Evolutionary conservation across 64 coral and sea anemone genomes (phyloP), one percentile per base, ranked within the genome.

Genomic region (Stichodactyla mertensii): DNA sequence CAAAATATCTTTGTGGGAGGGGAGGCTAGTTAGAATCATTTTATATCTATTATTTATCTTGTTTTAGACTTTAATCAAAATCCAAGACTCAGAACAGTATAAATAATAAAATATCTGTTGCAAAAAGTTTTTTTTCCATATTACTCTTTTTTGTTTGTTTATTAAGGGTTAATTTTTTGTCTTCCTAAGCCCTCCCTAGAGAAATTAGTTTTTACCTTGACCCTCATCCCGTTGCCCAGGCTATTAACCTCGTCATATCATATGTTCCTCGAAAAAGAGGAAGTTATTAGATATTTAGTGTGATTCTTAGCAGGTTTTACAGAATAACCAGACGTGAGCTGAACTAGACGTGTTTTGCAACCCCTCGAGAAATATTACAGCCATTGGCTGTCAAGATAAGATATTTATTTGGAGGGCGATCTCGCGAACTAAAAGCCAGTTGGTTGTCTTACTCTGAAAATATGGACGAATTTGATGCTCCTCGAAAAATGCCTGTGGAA

Each of bases 401-500:
- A 31, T 13, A 10, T 14, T 54, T 13, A 19, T 31, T 55, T 2
- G 13, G 16, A 81, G 78, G 78, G 13, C 19, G 52, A 69, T 15
- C 62, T 66, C 62, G 62, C 19, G 62, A 22, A 20, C 6, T 66
- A n/a, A 5, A 66, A n/a, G 6, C 4, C 62, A 20, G 62, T 66
- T 18, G 18, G 22, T 66, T 66, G 62, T 66, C 19, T 66, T 20
- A 45, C 36, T 45, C 3, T 45, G 36, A n/a, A 5, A 62, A 5
- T 13, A 87, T 88, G 86, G 91, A 87, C 57, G 83, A 81, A 64
- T 55, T 84, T 83, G 54, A 92, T 74, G 64, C 45, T 64, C 27
- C 23, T 60, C 10, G 15, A 12, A 93, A 89, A 84, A 78, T 67
- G 27, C 87, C 94, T 62, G 85, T 90, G n/a, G 91, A 90, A 64